Evolutionary conservation across 2,797 vertebrate species (phyloP).

Genomic region (Petrocephalus schoutedeni): DNA sequence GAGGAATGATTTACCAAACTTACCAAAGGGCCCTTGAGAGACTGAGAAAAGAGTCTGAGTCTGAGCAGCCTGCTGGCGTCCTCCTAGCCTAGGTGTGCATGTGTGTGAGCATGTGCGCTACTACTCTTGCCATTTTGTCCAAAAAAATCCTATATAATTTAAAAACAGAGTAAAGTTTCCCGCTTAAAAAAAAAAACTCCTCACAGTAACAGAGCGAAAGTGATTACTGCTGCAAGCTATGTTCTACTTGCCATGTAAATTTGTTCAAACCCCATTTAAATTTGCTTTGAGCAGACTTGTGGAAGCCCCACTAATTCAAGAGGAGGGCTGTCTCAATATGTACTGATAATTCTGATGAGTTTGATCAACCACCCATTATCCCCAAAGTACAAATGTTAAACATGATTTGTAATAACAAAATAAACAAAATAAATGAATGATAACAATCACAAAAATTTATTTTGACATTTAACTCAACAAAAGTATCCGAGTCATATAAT

Average conservation of each 20-base stretch:
- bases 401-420: slow-evolving; percentile 39
- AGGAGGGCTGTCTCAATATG: neutral
- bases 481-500: neutral
- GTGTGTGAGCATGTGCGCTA: neutral
- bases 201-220: neutral
- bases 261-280: slow-evolving; percentile 4
- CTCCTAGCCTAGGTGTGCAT: neutral
- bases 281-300: slow-evolving; percentile 14
- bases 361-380: slow-evolving; percentile 71
- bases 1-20: too few species aligned
- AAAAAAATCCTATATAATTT: neutral
- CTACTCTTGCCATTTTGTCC: neutral
- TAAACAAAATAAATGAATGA: slow-evolving; percentile 76
- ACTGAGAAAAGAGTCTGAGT: too few species aligned
- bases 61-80: neutral
- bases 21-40: too few species aligned
- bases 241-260: slow-evolving; percentile 7
- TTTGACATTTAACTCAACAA: slow-evolving; percentile 51
- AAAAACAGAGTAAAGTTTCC: neutral
- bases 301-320: neutral
- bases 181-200: neutral
- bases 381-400: slow-evolving; percentile 62
- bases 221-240: neutral
- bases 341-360: slow-evolving; percentile 52
- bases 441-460: slow-evolving; percentile 84